A percentile compares a stretch with the other conserved stretches of the same genome.
These are phyloP conservation scores for Myathropa florea DNA, from an alignment of 2,888 invertebrate genomes.

Conservation along the genomic window DNA sequence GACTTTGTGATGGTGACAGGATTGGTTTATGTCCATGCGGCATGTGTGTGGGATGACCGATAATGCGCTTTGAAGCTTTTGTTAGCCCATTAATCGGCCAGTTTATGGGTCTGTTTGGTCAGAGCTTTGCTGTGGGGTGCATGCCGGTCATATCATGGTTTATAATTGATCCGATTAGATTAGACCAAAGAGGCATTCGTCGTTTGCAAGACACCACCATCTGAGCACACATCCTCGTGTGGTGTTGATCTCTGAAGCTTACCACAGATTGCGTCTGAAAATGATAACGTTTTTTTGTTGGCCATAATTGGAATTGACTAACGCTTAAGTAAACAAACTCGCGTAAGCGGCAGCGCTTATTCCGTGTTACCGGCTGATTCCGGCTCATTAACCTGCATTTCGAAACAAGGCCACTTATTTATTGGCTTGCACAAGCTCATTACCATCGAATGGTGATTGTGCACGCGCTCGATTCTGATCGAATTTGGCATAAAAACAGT, in stretches of 20 bases:
- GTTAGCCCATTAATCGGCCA: conserved; percentile 41
- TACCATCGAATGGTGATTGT: conserved; percentile 16
- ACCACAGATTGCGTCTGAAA: too few relatives aligned
- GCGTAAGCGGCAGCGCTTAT: conserved; percentile 41
- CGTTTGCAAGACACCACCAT: not conserved
- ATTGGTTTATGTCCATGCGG: conserved; percentile 39
- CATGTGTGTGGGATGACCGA: conserved; percentile 14
- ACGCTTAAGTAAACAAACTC: conserved; percentile 30
- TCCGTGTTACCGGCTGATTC: conserved; percentile 52
- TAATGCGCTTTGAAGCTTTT: conserved; percentile 21
- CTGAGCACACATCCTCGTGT: too few relatives aligned
- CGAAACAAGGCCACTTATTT: not conserved
- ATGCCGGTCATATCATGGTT: too few relatives aligned
- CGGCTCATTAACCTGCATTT: conserved; percentile 45
- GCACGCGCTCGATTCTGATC: conserved; percentile 11
- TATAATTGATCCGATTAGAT: too few relatives aligned
- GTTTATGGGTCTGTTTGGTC: conserved; percentile 41
- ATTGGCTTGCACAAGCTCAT: conserved; percentile 29
- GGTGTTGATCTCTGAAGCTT: too few relatives aligned
- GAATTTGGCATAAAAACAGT: not conserved
- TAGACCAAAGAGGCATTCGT: too few relatives aligned
- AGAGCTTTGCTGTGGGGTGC: not conserved
- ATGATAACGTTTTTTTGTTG: not conserved
- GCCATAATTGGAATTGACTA: conserved; percentile 8
- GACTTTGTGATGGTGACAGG: conserved; percentile 42